phyloP scores from a whole-genome alignment of 2,888 invertebrate genomes.

The Auanema freiburgensis region DNA sequence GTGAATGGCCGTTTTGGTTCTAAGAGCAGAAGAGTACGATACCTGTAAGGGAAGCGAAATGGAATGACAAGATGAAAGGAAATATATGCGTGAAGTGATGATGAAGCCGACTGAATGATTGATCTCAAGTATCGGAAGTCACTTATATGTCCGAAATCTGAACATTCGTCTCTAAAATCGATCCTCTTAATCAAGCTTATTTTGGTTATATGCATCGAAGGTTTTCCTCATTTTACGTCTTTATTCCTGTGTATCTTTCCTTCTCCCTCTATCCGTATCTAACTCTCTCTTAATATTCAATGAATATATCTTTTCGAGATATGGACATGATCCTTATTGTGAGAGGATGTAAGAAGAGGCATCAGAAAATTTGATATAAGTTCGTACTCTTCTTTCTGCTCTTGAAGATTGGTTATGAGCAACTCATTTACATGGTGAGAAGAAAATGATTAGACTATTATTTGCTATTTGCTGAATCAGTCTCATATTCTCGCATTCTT shows the following conservation, averaged over 20 bases:
- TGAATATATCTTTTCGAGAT: not conserved
- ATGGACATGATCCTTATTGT: not conserved
- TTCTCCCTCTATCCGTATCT: not conserved
- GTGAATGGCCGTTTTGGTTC: no score
- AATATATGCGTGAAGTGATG: not conserved
- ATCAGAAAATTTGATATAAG: no score
- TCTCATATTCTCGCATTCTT: not conserved
- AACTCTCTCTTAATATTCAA: not conserved
- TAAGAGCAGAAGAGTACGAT: no score
- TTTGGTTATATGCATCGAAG: not conserved
- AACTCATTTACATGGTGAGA: no score
- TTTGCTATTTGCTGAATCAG: not conserved
- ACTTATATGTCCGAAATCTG: not conserved
- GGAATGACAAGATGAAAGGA: not conserved
- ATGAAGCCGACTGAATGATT: not conserved
- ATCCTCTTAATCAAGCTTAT: not conserved
- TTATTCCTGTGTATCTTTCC: not conserved
- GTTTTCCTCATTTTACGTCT: constrained; percentile 1
- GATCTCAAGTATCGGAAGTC: constrained; percentile 1
- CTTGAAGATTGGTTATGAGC: no score
- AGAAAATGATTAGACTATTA: not conserved
- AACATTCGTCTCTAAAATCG: not conserved
- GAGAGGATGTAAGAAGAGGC: no score
- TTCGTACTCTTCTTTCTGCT: no score
- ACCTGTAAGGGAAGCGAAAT: not conserved